Evolutionary conservation across 2,888 invertebrate species (phyloP), one percentile per base, ranked within the genome.

Genomic region (Lithophane leautieri): DNA sequence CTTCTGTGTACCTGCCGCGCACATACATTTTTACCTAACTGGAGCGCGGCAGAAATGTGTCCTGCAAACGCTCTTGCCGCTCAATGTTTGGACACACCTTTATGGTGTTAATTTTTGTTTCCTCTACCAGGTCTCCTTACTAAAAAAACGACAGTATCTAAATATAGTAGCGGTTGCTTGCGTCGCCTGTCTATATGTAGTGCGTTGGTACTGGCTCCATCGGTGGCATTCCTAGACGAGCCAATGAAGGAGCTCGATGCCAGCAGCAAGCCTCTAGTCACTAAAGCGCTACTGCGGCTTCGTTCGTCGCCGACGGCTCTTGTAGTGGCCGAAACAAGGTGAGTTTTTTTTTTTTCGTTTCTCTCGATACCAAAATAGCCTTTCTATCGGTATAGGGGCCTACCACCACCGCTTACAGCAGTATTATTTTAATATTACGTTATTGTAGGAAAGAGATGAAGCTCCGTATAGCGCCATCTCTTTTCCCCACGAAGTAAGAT

Each of bases 211-310:
- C 28, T 79, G 47, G 11, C n/a, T 4, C 85, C 85, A 0, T 3
- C n/a, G 1, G 77, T 86, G n/a, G 86, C 77, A 4, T 66, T 85
- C 1, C 40, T 85, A 25, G 82, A 86, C 19, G 84, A 81, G 28
- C 86, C 85, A 6, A 68, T 84, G 73, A 44, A 25, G 0, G 42
- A 63, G 3, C 67, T 84, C 8, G 85, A 85, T n/a, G 28, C 70
- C 0, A 61, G 22, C 42, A 72, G 73, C 2, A 79, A 76, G 19
- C 47, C 68, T 1, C n/a, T 86, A 4, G 70, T 86, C 11, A 71
- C 62, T 47, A 72, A 73, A 44, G 73, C 82, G 14, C 42, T 85
- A 28, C 47, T 40, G n/a, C 63, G 42, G 25, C 67, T 85, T 0
- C 65, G 44, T 8, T 40, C 42, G n/a, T 42, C 47, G 11, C 67